phyloP scores from a whole-genome alignment of 2,888 invertebrate genomes.

The Orgyia antiqua region DNA sequence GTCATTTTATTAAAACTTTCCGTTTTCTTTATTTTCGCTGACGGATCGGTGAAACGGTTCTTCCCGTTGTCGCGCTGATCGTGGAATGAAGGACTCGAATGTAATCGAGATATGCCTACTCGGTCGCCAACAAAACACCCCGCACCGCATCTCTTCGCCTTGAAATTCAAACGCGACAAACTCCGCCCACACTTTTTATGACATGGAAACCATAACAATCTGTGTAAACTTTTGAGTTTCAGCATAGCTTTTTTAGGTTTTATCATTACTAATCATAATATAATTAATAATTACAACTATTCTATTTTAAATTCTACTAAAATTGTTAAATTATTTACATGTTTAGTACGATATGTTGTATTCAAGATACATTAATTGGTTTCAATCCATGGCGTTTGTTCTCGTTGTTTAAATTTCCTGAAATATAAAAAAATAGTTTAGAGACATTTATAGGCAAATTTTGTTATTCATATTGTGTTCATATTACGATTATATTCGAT shows the following conservation, averaged over 20 bases:
- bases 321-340: slow-evolving; percentile 24
- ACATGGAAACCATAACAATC: slow-evolving; percentile 57
- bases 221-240: slow-evolving; percentile 70
- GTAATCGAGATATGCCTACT: slow-evolving; percentile 20
- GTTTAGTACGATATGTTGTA: slow-evolving; percentile 22
- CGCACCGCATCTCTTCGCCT: slow-evolving; percentile 42
- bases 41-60: slow-evolving; percentile 31
- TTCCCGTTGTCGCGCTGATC: slow-evolving; percentile 37
- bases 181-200: slow-evolving; percentile 47
- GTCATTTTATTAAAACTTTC: slow-evolving; percentile 47
- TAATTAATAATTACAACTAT: slow-evolving; percentile 22
- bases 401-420: slow-evolving; percentile 47
- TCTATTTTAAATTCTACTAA: slow-evolving; percentile 27
- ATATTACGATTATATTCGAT: too few species aligned
- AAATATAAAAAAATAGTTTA: slow-evolving; percentile 35
- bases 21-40: slow-evolving; percentile 35
- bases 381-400: slow-evolving; percentile 67
- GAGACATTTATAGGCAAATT: too few species aligned
- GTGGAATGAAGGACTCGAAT: slow-evolving; percentile 28
- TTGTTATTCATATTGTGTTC: too few species aligned
- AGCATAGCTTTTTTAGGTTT: slow-evolving; percentile 61
- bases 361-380: slow-evolving; percentile 21
- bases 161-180: slow-evolving; percentile 41
- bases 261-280: slow-evolving; percentile 41
- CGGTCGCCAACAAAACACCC: slow-evolving; percentile 17